Evolutionary conservation across 2,888 invertebrate genomes (phyloP), one percentile per base, ranked within the genome.

Genomic region (Eupithecia subfuscata): DNA sequence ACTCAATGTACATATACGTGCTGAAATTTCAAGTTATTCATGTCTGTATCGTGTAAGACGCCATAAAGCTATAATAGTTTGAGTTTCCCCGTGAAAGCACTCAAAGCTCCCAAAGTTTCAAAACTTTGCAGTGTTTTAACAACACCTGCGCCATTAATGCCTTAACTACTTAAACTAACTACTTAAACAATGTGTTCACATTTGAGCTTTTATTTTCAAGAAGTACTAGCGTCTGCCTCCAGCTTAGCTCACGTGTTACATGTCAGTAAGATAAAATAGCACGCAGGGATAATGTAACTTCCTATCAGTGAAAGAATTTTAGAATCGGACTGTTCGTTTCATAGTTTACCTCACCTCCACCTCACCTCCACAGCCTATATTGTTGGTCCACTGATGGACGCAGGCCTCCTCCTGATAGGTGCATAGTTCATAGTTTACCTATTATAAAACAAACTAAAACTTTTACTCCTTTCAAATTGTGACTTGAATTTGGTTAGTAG

Each of bases 121-220:
- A 74, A 74, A 74, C 73, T 71, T 43, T 43, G 64, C 40, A 34
- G 25, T 73, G 71, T 76, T 76, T 74, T 68, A 73, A 74, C 68
- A 76, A 74, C 63, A 75, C 30, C 65, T 70, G 60, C 3, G 65
- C 48, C 65, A 37, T 67, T 67, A 67, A 37, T 37, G 65, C 40
- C n/a, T 5, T 37, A n/a, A 40, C 40, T 12, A n/a, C 37, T 9
- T n/a, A 22, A 67, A n/a, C 11, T 37, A n/a, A 40, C 40, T 12
- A n/a, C 37, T 9, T n/a, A 22, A 67, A n/a, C 60, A 60, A 37
- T 67, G 34, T 67, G 65, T 67, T 67, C 65, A 67, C 37, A 67
- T 67, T 67, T 67, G 40, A 40, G 37, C 65, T 34, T 34, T 34
- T 18, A 34, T 18, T 34, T 64, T 18, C 4, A 34, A 34, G 18